phyloP scores from a whole-genome alignment of 1,140 invertebrate genomes.

The Drosophila punjabiensis region DNA sequence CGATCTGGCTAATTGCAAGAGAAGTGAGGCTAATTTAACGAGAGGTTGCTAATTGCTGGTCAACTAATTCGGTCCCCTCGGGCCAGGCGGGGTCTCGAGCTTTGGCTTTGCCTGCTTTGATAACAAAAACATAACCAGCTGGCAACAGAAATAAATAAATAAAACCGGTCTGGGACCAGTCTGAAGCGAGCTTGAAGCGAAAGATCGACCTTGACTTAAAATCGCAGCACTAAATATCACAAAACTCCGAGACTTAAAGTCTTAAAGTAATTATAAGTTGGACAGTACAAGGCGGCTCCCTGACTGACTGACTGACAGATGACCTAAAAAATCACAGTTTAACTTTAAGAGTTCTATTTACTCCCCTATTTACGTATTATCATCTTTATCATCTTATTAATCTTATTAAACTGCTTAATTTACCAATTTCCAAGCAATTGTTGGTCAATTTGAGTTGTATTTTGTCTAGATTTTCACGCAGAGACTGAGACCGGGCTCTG shows the following conservation, averaged over 20 bases:
- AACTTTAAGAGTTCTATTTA: slow-evolving; percentile 11
- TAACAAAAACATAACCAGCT: slow-evolving; percentile 27
- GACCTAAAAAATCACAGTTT: slow-evolving; percentile 6
- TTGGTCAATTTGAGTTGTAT: slow-evolving; percentile 28
- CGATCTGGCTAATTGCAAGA: slow-evolving; percentile 30
- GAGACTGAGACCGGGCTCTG: not conserved
- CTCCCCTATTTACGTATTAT: slow-evolving; percentile 2
- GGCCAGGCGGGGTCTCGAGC: slow-evolving; percentile 17
- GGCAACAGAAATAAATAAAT: not conserved
- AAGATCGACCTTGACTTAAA: slow-evolving; percentile 74
- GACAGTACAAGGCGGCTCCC: slow-evolving; percentile 11
- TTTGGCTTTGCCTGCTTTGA: slow-evolving; percentile 32
- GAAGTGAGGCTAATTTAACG: slow-evolving; percentile 33
- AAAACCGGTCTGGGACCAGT: slow-evolving; percentile 55
- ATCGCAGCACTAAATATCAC: slow-evolving; percentile 30
- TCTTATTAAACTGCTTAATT: slow-evolving; percentile 19
- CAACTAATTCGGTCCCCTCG: slow-evolving; percentile 39
- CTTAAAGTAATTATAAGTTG: slow-evolving; percentile 14
- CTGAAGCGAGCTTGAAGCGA: slow-evolving; percentile 23
- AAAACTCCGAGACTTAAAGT: slow-evolving; percentile 11
- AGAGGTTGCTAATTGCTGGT: slow-evolving; percentile 40
- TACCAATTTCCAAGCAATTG: slow-evolving; percentile 59
- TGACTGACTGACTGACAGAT: not conserved
- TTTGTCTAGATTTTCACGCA: slow-evolving; percentile 11
- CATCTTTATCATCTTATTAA: not conserved